Conservation (phyloP, 2,113 vertebrate genomes). For the Amphiprion ocellaris region DNA sequence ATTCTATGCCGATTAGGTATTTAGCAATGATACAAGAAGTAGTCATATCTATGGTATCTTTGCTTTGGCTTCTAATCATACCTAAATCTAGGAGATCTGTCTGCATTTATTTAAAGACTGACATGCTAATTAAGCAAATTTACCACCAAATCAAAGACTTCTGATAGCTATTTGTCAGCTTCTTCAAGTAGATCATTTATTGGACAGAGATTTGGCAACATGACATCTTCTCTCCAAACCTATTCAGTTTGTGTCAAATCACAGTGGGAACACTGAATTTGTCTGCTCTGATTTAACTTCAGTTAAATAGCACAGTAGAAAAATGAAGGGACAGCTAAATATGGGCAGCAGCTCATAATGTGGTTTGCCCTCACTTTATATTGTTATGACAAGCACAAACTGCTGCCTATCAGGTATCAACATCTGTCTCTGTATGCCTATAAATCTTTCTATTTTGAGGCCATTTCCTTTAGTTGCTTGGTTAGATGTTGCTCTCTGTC, state of each 20-base stretch:
- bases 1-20: background rate
- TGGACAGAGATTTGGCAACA: background rate
- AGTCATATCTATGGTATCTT: background rate
- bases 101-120: background rate
- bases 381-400: constrained; percentile 53
- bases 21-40: background rate
- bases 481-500: constrained; percentile 13
- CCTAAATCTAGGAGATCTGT: background rate
- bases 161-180: too few relatives aligned
- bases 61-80: too few relatives aligned
- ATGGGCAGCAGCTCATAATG: background rate
- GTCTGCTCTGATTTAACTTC: constrained; percentile 26
- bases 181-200: background rate
- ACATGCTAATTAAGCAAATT: background rate
- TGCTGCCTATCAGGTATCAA: constrained; percentile 58
- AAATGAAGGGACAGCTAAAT: constrained; percentile 9
- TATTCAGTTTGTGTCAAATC: background rate
- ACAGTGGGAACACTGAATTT: background rate
- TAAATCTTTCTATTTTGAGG: constrained; percentile 25
- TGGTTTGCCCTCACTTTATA: constrained; percentile 23
- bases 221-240: background rate
- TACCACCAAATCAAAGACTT: background rate
- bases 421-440: constrained; percentile 39
- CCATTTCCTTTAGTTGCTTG: constrained; percentile 35
- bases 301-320: constrained; percentile 19